Conservation (phyloP, 1,140 invertebrate genomes). For the Scaptomyza montana region DNA sequence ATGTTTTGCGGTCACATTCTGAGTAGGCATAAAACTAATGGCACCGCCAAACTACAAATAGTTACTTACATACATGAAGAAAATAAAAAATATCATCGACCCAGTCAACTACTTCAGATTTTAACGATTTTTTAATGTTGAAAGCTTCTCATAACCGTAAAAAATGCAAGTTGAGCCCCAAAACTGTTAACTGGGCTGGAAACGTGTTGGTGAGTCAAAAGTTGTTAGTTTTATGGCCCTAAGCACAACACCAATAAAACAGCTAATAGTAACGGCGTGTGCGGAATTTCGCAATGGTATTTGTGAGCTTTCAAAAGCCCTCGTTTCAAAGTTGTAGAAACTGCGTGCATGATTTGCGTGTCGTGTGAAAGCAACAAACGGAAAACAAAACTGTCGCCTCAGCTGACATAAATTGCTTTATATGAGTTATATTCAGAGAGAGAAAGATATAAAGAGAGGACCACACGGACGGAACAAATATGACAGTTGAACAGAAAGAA, state of each 20-base stretch:
- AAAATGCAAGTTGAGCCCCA: slow-evolving; percentile 26
- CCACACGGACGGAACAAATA: slow-evolving; percentile 60
- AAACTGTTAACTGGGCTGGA: slow-evolving; percentile 10
- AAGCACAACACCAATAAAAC: slow-evolving; percentile 11
- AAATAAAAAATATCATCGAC: slow-evolving; percentile 7
- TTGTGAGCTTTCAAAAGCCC: slow-evolving; percentile 23
- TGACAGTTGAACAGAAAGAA: slow-evolving; percentile 58
- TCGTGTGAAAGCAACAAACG: slow-evolving; percentile 42
- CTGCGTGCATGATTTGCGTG: slow-evolving; percentile 21
- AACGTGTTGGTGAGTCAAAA: slow-evolving; percentile 54
- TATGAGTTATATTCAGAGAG: slow-evolving; percentile 54
- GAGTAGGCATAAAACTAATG: slow-evolving; percentile 65
- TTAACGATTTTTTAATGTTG: slow-evolving; percentile 73
- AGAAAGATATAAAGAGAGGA: slow-evolving; percentile 6
- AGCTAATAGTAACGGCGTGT: slow-evolving; percentile 37
- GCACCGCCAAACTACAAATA: slow-evolving; percentile 32
- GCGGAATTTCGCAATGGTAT: slow-evolving; percentile 20
- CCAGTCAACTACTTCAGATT: slow-evolving; percentile 48
- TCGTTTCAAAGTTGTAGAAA: slow-evolving; percentile 7
- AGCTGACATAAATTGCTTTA: slow-evolving; percentile 68
- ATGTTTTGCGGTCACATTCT: slow-evolving; percentile 61
- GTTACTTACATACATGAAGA: background rate
- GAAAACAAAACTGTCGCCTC: slow-evolving; percentile 53
- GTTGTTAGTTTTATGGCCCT: slow-evolving; percentile 26
- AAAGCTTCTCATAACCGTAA: slow-evolving; percentile 70